Base-by-base conservation (phyloP, 2,888 invertebrate species). In the Gasteruption jaculator region DNA sequence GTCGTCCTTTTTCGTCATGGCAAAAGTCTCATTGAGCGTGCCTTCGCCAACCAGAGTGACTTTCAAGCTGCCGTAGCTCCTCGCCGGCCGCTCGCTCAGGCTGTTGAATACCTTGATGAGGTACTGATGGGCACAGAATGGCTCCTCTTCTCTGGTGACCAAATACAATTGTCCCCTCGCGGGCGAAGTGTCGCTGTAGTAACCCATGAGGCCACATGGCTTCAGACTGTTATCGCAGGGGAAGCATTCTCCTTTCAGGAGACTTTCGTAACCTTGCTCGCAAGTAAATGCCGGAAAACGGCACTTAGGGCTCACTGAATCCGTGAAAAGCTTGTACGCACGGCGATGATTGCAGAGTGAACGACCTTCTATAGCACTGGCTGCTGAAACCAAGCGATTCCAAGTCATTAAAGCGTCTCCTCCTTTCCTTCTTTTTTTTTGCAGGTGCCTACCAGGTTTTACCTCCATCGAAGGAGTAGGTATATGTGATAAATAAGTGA, bases 321-420 rank as follows among this genome's bases (percentile, higher is more conserved):
- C 93, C 2, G 92, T 92, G 73, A 93, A 95, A 70, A 93, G 88
- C 64, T 91, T 90, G 73, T 93, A 92, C 0, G 94, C 93, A 25
- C 94, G 76, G 3, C 93, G 77, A 68, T 95, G 95, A 71, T 94
- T 94, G 73, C 95, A 95, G 48, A 93, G 72, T 25, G 90, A 91
- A 30, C 91, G 80, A 4, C 91, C 91, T 67, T 91, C 91, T 15
- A 83, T 74, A 61, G 89, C 83, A 56, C 87, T 85, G 14, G 89
- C 81, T 72, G 76, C 68, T n/a, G n/a, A n/a, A n/a, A n/a, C n/a
- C n/a, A n/a, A n/a, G n/a, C n/a, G n/a, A n/a, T n/a, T n/a, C n/a
- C n/a, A n/a, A n/a, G n/a, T n/a, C n/a, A n/a, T n/a, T n/a, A n/a
- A n/a, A n/a, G n/a, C n/a, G n/a, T n/a, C n/a, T n/a, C n/a, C n/a